Base-by-base conservation (phyloP, 2,113 vertebrate species). In the Ranitomeya imitator region DNA sequence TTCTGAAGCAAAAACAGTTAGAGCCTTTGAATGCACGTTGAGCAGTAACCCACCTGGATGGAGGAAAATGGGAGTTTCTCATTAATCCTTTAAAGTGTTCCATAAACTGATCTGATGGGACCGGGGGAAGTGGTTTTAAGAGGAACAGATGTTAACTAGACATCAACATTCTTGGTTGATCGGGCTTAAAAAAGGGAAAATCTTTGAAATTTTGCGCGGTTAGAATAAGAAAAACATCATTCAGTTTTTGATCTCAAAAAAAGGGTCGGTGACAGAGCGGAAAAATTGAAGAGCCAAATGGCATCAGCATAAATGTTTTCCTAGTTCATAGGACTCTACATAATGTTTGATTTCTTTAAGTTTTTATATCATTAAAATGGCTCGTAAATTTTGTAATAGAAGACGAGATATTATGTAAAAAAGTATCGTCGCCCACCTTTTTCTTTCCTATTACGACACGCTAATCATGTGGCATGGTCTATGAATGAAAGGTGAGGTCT, bases 81-180 rank as follows among this genome's bases (percentile, higher is more conserved):
- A 71, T 84, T 76, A 54, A 84, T 84, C 69, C 65, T 88, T 7
- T 83, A 45, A 83, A 83, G 61, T 74, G 69, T 84, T 88, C 86
- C 80, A 83, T 59, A 77, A 79, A 65, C 60, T 67, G 63, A 79
- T 45, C 23, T 65, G 59, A 52, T 26, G 52, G 60, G 31, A 86
- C 18, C 6, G 23, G 60, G 12, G 87, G 23, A 71, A 69, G 74
- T 21, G 69, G 69, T 65, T 80, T 83, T 84, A 51, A 67, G 60
- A 83, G 69, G 14, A 54, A 84, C 82, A 77, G 69, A 52, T 61
- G 37, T 74, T 55, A 63, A 59, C 51, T 60, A 87, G 54, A 73
- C 59, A 88, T 61, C 31, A 51, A 83, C 14, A 84, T 84, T 69
- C 45, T 11, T 54, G n/a, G 52, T 69, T 37, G 16, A 69, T 31